A percentile compares a stretch with the other conserved stretches of the same genome.
Conservation (phyloP, 2,797 vertebrate genomes). For the Antrozous pallidus region DNA sequence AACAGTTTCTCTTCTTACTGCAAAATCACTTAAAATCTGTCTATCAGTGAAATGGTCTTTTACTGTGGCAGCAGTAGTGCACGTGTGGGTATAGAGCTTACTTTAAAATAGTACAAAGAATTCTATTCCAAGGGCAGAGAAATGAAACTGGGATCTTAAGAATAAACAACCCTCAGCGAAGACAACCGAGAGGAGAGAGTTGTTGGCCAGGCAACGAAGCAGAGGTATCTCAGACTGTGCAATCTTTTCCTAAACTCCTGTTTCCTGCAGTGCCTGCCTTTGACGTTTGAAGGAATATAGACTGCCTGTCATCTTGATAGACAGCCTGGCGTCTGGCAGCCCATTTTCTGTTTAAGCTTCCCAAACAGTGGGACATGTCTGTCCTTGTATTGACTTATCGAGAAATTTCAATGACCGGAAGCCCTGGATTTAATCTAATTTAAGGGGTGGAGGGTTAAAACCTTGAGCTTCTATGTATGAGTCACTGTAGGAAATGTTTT, state of each 20-base stretch:
- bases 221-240: slow-evolving; percentile 40
- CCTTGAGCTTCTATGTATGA: neutral
- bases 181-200: neutral
- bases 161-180: slow-evolving; percentile 25
- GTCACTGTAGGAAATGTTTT: neutral
- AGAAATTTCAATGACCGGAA: slow-evolving; percentile 42
- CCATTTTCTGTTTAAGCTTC: slow-evolving; percentile 27
- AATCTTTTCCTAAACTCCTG: slow-evolving; percentile 46
- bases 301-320: slow-evolving; percentile 37
- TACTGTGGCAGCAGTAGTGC: neutral
- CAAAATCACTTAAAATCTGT: neutral
- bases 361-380: slow-evolving; percentile 5
- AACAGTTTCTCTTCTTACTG: neutral
- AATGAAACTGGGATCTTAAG: neutral
- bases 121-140: neutral
- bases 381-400: slow-evolving; percentile 12
- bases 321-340: slow-evolving; percentile 18
- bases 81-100: neutral
- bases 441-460: neutral
- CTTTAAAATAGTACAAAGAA: slow-evolving; percentile 16
- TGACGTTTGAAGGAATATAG: slow-evolving; percentile 28
- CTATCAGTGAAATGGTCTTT: neutral
- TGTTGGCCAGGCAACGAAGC: neutral
- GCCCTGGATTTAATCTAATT: slow-evolving; percentile 42
- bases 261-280: slow-evolving; percentile 38